Base-by-base conservation (phyloP, 2,888 invertebrate genomes). In the Acrocyrtus sp. region DNA sequence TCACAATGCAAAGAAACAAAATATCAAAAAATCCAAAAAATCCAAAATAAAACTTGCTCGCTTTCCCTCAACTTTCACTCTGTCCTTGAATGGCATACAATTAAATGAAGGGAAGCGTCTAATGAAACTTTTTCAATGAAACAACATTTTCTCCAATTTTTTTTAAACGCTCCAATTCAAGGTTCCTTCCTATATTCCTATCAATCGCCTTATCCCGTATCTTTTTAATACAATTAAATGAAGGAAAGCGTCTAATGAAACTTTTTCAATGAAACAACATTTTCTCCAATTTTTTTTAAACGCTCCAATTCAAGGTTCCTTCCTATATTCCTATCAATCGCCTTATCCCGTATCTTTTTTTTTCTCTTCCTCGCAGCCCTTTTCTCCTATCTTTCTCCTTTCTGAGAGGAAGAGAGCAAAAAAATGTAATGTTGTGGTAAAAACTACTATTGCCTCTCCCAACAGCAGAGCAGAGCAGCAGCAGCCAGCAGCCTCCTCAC, bases 371-470 rank as follows among this genome's bases (percentile, higher is more conserved):
- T 60, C 57, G 48, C 21, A 12, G 39, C 39, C 45, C 27, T 50
- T 48, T 29, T 48, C 58, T 61, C 41, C 4, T 29, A 39, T 34
- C 62, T 57, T 41, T 66, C 48, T 50, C 57, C 17, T 47, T 26
- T n/a, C n/a, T n/a, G n/a, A 34, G 6, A 34, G 34, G 34, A 34
- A 48, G n/a, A 34, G 6, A 34, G 34, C 6, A 34, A 48, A 51
- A n/a, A n/a, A 67, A 58, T 27, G n/a, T n/a, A n/a, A n/a, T 29
- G 26, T 54, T 43, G 41, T 73, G 54, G 66, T 53, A 53, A 48
- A 63, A 43, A 50, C 66, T 62, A 29, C 57, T 58, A 47, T 61
- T 39, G 68, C 74, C 74, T 74, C 68, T 69, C 74, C 74, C 68
- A 74, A 60, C 73, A 34, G 12, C n/a, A n/a, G n/a, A n/a, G n/a